Evolutionary conservation across 1,140 invertebrate genomes (phyloP), one percentile per base, ranked within the genome.

Genomic region (Drosophila asahinai): DNA sequence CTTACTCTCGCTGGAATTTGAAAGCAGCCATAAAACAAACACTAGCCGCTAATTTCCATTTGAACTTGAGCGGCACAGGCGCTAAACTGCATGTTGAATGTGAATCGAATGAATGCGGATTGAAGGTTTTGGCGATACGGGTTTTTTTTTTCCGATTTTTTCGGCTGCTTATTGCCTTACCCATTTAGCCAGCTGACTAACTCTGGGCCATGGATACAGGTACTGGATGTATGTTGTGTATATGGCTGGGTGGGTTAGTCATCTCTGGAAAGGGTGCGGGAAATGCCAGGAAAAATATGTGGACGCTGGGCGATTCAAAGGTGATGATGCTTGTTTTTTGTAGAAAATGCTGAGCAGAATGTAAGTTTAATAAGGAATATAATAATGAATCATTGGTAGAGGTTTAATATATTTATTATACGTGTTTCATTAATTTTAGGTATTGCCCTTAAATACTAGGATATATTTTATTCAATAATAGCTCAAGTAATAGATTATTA

Each of bases 51-150:
- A 63, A 87, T 87, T 84, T 84, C 68, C 84, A 87, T 89, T 90
- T 81, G 86, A 89, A 89, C 84, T 90, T 89, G 86, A 82, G 59
- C 48, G 25, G 45, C 70, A 57, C 36, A 84, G 86, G 81, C 86
- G 78, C 75, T 84, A 76, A 84, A 81, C 80, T 90, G 81, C 84
- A 84, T 81, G 78, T 73, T 84, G 51, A 81, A 87, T 81, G 73
- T 76, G 84, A 64, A 48, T 72, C 42, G 66, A 75, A 72, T 66
- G 59, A 77, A 77, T 71, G 52, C 14, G 52, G 65, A 83, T 71
- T 57, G 81, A 84, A 89, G 86, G 84, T 72, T 83, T 83, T 55
- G 43, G 33, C 49, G 17, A 77, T 67, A 64, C 66, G 72, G 66
- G 62, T 76, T 80, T 77, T 83, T 74, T 75, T 77, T 45, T 61